Base-by-base conservation (phyloP, 2,888 invertebrate genomes). In the Chloroclysta siterata region DNA sequence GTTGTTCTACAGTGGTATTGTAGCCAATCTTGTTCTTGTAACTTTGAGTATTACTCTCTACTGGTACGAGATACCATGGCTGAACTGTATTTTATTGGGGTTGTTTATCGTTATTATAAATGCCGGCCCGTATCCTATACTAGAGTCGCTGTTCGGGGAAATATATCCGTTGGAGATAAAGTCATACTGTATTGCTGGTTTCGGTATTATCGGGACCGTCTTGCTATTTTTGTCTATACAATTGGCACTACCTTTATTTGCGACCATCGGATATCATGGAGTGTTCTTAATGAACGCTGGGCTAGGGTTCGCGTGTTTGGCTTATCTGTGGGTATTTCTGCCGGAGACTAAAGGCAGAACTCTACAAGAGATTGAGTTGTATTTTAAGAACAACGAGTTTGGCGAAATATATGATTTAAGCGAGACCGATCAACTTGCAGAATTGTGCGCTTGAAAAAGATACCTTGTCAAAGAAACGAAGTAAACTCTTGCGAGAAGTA, bases 321-420 rank as follows among this genome's bases (percentile, higher is more conserved):
- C 58, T 0, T 76, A 72, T 47, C 53, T 78, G 5, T 79, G 76
- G 73, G 13, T 70, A 14, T 66, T 67, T 53, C 55, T 81, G 55
- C 78, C 79, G 0, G 79, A 81, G 66, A 81, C 79, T 0, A 79
- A 75, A 58, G 76, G 75, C 0, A 70, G 69, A 48, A 78, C 74
- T 2, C 66, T 80, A 42, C 76, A 77, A 50, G 77, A 80, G 61
- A 77, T 79, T 2, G 80, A 79, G 46, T 47, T 74, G 51, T 76
- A 68, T 60, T 76, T 79, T 14, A 75, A 74, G 44, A 73, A 72
- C 47, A 64, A 70, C 50, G 63, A 6, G 1, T 65, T 62, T 54
- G 48, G 65, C 14, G 64, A 46, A 17, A 11, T 46, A 11, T 10
- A 17, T 15, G 46, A 46, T 17, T 46, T 46, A 17, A 46, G 17